phyloP scores from a whole-genome alignment of 2,113 vertebrate genomes.

The Onychostruthus taczanowskii region DNA sequence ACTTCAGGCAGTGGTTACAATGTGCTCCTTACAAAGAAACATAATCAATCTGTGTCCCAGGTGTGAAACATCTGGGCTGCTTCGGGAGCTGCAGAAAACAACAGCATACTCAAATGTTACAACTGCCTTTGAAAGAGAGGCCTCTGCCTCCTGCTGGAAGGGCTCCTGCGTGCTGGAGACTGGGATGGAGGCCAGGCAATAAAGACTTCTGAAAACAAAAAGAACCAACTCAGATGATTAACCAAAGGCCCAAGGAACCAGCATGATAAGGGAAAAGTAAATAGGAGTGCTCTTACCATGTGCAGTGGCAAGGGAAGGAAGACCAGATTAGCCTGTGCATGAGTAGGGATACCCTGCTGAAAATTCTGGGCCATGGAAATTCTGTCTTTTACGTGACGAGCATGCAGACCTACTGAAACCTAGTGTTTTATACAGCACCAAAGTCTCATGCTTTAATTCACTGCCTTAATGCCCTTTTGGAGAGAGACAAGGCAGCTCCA shows the following conservation, averaged over 20 bases:
- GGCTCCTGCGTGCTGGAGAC: neutral
- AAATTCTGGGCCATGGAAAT: neutral
- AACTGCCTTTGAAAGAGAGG: neutral
- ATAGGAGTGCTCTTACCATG: neutral
- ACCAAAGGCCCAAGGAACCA: neutral
- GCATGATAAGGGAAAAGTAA: neutral
- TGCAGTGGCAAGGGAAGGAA: neutral
- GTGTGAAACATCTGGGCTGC: neutral
- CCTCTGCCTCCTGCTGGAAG: neutral
- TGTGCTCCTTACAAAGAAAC: neutral
- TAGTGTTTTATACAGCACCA: neutral
- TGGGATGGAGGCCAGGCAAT: neutral
- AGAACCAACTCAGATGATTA: neutral
- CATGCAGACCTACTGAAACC: neutral
- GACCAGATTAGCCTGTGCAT: neutral
- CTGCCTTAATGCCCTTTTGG: neutral
- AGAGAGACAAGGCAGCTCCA: neutral
- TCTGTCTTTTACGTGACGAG: accelerated
- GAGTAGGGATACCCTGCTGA: neutral
- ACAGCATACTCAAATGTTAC: neutral
- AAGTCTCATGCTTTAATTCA: neutral
- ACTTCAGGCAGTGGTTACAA: neutral
- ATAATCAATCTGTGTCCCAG: neutral
- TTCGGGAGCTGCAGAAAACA: neutral
- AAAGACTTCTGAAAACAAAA: neutral